Conservation (phyloP, 2,797 vertebrate species). For the Hapalemur alaotrensis region DNA sequence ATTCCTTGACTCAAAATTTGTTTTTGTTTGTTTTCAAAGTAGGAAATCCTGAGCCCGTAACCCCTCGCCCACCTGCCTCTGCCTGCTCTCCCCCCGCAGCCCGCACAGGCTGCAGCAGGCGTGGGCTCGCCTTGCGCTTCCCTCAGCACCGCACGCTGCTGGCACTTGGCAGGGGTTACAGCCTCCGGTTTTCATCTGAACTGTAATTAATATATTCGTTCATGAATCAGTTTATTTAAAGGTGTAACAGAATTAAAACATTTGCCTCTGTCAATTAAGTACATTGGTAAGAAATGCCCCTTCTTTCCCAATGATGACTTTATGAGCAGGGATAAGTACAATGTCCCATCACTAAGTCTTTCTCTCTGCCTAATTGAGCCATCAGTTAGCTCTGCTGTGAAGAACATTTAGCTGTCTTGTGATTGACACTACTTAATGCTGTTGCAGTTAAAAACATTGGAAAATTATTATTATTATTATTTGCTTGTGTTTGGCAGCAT, state of each 20-base stretch:
- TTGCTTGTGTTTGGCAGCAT: slow-evolving; percentile 88
- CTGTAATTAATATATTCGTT: not conserved
- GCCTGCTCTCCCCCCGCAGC: not conserved
- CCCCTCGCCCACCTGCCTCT: not conserved
- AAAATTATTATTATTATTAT: not conserved
- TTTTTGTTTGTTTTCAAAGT: not conserved
- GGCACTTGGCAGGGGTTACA: not conserved
- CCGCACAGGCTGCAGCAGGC: not conserved
- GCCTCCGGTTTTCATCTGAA: not conserved
- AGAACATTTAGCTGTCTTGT: not conserved
- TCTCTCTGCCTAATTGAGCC: not conserved
- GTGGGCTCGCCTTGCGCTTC: not conserved
- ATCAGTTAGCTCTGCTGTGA: not conserved
- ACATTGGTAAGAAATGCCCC: not conserved
- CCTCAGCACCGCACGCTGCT: not conserved
- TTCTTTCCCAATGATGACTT: not conserved
- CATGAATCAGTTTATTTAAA: slow-evolving; percentile 17
- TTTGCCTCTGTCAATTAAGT: not conserved
- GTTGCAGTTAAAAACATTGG: slow-evolving; percentile 41
- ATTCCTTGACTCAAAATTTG: not conserved
- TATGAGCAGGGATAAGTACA: not conserved
- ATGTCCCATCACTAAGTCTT: not conserved
- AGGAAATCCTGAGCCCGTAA: not conserved
- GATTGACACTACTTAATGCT: not conserved
- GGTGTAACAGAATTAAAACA: not conserved